Conservation (phyloP, 2,797 vertebrate genomes). For the Notamacropus eugenii region DNA sequence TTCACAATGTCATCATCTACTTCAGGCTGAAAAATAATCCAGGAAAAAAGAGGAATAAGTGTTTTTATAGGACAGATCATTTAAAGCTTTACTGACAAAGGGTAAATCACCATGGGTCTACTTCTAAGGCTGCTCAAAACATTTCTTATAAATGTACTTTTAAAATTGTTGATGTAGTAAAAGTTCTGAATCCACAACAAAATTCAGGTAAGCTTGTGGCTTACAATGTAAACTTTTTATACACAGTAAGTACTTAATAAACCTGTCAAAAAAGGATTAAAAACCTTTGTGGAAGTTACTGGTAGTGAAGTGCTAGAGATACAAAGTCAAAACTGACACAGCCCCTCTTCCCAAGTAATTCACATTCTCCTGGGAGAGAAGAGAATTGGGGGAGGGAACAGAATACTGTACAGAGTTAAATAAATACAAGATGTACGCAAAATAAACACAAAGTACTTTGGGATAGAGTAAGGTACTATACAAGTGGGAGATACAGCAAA, state of each 20-base stretch:
- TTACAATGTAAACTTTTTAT: neutral
- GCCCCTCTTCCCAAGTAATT: neutral
- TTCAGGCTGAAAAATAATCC: conserved; percentile 81
- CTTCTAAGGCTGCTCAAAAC: neutral
- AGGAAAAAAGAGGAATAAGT: neutral
- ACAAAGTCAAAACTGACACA: neutral
- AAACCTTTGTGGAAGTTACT: neutral
- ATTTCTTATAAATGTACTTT: conserved; percentile 11
- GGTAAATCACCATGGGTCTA: conserved; percentile 29
- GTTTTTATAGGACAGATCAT: neutral
- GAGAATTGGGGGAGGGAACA: neutral
- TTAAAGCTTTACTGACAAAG: conserved; percentile 46
- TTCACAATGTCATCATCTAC: conserved; percentile 90
- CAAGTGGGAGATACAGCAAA: neutral
- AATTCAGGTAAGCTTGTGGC: neutral
- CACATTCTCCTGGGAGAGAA: neutral
- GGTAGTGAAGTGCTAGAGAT: neutral
- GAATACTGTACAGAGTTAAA: neutral
- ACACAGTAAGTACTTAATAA: neutral
- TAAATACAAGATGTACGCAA: neutral
- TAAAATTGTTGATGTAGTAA: conserved; percentile 36
- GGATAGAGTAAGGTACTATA: neutral
- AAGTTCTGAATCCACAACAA: conserved; percentile 11
- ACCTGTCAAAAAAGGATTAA: neutral
- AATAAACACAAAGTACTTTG: neutral